Percentiles rank a stretch among this genome's conserved stretches.
Evolutionary conservation across 2,888 invertebrate species (phyloP).

Genomic region (Cacoxenus indagator): DNA sequence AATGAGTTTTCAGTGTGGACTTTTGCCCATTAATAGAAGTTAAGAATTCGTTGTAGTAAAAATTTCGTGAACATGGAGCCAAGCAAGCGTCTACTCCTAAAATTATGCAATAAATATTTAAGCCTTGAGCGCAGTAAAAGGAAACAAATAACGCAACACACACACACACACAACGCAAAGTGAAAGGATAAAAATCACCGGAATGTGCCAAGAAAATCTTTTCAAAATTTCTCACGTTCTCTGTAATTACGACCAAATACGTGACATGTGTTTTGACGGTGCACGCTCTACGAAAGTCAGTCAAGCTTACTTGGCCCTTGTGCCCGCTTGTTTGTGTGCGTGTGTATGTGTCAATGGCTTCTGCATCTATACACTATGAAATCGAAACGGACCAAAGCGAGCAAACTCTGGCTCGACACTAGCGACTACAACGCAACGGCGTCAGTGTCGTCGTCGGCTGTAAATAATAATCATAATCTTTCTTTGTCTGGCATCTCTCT

Average conservation of each 20-base stretch:
- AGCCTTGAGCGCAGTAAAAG: neutral
- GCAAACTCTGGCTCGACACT: neutral
- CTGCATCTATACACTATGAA: neutral
- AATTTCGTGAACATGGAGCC: neutral
- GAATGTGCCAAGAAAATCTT: slow-evolving; percentile 61
- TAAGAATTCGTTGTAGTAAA: neutral
- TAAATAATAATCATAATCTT: slow-evolving; percentile 52
- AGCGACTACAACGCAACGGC: slow-evolving; percentile 1
- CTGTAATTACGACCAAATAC: slow-evolving; percentile 64
- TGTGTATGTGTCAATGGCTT: neutral
- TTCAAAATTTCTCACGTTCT: slow-evolving; percentile 64
- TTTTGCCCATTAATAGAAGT: too few species aligned
- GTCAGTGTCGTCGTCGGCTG: slow-evolving; percentile 32
- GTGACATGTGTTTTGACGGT: slow-evolving; percentile 63
- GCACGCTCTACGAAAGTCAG: too few species aligned
- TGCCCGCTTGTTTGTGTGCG: too few species aligned
- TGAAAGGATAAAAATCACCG: slow-evolving; percentile 7
- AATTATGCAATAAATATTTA: slow-evolving; percentile 40
- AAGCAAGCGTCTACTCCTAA: slow-evolving; percentile 38
- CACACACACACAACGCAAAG: neutral
- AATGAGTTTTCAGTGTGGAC: too few species aligned
- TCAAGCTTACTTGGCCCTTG: neutral
- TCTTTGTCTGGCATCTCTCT: neutral
- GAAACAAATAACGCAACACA: neutral
- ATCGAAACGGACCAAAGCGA: neutral